Evolutionary conservation across 2,888 invertebrate species (phyloP).

Genomic region (Tubulanus polymorphus): DNA sequence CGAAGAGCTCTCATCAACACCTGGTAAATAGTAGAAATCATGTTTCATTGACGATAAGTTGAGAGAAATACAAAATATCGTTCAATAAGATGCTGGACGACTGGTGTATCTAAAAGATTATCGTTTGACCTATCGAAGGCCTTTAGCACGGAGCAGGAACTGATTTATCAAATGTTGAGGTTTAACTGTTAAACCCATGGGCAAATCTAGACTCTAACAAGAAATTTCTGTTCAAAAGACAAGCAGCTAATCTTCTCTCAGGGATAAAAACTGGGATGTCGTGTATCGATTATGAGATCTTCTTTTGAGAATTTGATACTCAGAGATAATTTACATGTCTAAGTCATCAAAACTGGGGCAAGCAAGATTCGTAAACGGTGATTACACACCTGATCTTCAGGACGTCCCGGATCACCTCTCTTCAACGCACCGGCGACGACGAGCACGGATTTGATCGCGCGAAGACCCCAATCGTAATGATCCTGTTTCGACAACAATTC

Average conservation of each 20-base stretch:
- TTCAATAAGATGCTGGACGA: not conserved
- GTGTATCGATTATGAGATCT: too few relatives aligned
- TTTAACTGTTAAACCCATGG: too few relatives aligned
- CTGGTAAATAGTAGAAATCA: constrained; percentile 23
- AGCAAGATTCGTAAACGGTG: too few relatives aligned
- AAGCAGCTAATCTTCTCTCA: too few relatives aligned
- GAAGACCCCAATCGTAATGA: constrained; percentile 93
- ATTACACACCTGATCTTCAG: constrained; percentile 88
- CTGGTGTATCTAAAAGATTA: too few relatives aligned
- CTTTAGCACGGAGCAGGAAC: too few relatives aligned
- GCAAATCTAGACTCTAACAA: too few relatives aligned
- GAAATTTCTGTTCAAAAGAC: too few relatives aligned
- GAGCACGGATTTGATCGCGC: constrained; percentile 93
- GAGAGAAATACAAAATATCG: not conserved
- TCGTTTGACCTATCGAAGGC: too few relatives aligned
- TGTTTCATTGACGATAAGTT: not conserved
- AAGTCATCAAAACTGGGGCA: not conserved
- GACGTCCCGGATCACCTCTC: constrained; percentile 84
- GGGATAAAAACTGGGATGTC: too few relatives aligned
- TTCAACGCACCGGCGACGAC: constrained; percentile 94
- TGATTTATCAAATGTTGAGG: too few relatives aligned
- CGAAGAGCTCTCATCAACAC: constrained; percentile 86
- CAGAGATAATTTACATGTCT: not conserved
- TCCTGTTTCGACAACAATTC: constrained; percentile 87
- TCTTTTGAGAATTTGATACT: too few relatives aligned